These are phyloP conservation scores for Venustaconcha ellipsiformis DNA, from an alignment of 1,140 invertebrate species.

Conservation along the genomic window DNA sequence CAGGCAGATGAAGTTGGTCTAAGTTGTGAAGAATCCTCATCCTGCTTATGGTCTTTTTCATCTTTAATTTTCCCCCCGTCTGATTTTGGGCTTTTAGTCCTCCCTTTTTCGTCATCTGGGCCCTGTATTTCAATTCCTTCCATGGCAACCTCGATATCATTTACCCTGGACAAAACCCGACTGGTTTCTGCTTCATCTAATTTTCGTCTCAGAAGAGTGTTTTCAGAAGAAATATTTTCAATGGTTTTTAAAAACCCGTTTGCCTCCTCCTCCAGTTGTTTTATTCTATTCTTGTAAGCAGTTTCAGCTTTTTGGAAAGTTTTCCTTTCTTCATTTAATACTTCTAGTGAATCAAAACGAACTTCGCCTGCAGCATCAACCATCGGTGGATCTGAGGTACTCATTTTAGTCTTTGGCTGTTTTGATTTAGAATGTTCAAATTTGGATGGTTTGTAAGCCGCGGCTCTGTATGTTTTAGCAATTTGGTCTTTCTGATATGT, in stretches of 20 bases:
- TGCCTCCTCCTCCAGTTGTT: constrained; percentile 44
- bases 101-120: constrained; percentile 9
- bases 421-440: too few relatives aligned
- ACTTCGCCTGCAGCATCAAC: too few relatives aligned
- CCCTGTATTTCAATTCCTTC: constrained; percentile 23
- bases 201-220: constrained; percentile 23
- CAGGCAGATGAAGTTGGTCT: constrained; percentile 12
- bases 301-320: constrained; percentile 39
- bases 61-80: constrained; percentile 19
- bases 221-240: constrained; percentile 43
- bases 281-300: constrained; percentile 43
- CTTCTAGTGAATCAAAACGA: constrained; percentile 34
- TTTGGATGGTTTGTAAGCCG: too few relatives aligned
- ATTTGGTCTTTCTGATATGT: too few relatives aligned
- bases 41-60: constrained; percentile 20
- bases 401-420: too few relatives aligned
- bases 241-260: constrained; percentile 45
- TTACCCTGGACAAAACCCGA: constrained; percentile 18
- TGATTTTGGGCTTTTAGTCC: background rate
- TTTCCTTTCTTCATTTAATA: constrained; percentile 40
- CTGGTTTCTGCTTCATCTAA: constrained; percentile 24
- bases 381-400: too few relatives aligned
- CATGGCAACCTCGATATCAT: constrained; percentile 7
- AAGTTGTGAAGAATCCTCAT: constrained; percentile 11
- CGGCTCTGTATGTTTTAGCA: too few relatives aligned